phyloP scores from a whole-genome alignment of 2,888 invertebrate species.

The Lathronympha strigana region DNA sequence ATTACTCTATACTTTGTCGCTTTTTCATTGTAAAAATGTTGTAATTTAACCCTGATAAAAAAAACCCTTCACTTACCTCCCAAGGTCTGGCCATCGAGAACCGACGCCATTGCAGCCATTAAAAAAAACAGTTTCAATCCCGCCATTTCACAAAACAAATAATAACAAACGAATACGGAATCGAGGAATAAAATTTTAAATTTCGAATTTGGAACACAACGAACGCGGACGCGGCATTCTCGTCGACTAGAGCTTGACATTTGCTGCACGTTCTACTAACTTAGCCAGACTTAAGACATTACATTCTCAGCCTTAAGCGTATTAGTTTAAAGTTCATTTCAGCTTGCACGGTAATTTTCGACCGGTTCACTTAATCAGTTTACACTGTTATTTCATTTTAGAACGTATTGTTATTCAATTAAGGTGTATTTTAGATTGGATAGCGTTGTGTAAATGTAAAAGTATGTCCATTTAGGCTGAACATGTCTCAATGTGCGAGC shows the following conservation, averaged over 20 bases:
- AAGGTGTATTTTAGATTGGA: constrained; percentile 41
- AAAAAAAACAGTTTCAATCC: constrained; percentile 56
- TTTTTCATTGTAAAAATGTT: constrained; percentile 4
- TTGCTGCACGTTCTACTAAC: constrained; percentile 55
- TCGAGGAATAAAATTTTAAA: constrained; percentile 27
- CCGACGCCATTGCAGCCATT: constrained; percentile 57
- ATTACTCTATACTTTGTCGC: not conserved
- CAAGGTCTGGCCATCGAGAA: constrained; percentile 73
- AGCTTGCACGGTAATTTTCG: constrained; percentile 3
- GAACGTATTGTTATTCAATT: constrained; percentile 14
- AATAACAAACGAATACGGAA: constrained; percentile 25
- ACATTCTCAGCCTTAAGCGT: constrained; percentile 22
- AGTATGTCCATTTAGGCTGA: constrained; percentile 47
- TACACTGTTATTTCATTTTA: constrained; percentile 7
- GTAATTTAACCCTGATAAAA: constrained; percentile 45
- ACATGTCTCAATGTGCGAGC: constrained; percentile 37
- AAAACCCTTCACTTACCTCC: constrained; percentile 77
- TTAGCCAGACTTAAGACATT: constrained; percentile 43
- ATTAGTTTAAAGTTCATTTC: not conserved
- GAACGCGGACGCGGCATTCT: constrained; percentile 46
- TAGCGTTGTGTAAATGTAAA: constrained; percentile 32
- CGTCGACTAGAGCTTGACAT: constrained; percentile 53
- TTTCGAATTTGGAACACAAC: constrained; percentile 54
- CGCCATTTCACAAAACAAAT: constrained; percentile 52
- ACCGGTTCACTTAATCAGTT: constrained; percentile 51